Evolutionary conservation across 2,113 vertebrate species (phyloP).

Genomic region (Lichenostomus cassidix): DNA sequence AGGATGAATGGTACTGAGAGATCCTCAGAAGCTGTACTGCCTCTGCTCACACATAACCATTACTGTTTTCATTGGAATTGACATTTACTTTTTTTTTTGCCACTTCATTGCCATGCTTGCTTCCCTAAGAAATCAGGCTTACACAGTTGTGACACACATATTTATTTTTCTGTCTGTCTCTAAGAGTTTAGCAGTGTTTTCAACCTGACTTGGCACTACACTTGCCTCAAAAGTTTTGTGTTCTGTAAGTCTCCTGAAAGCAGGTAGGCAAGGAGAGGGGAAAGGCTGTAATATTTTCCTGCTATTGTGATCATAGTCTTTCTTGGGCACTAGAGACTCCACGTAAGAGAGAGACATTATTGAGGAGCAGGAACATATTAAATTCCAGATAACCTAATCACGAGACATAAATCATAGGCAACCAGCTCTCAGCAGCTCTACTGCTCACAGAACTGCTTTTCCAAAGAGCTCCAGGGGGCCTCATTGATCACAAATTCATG

Average conservation of each 20-base stretch:
- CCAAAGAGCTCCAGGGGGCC: constrained; percentile 26
- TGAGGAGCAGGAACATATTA: constrained; percentile 26
- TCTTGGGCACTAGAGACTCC: constrained; percentile 8
- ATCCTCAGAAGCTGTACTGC: neutral
- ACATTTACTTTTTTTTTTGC: neutral
- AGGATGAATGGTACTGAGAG: neutral
- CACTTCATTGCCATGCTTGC: neutral
- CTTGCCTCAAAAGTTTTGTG: neutral
- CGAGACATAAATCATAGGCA: constrained; percentile 11
- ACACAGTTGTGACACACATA: neutral
- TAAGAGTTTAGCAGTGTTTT: neutral
- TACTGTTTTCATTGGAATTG: neutral
- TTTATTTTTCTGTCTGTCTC: neutral
- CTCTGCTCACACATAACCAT: neutral
- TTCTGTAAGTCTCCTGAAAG: neutral
- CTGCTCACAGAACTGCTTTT: constrained; percentile 19
- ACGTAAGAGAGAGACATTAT: neutral
- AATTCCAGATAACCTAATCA: constrained; percentile 50
- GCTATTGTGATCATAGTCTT: neutral
- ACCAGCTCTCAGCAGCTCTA: constrained; percentile 22
- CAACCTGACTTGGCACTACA: neutral
- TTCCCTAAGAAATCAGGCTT: neutral
- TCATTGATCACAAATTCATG: neutral
- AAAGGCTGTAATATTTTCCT: neutral
- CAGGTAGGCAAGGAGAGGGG: neutral